Conservation (phyloP, 2,797 vertebrate species). For the Miopithecus talapoin region DNA sequence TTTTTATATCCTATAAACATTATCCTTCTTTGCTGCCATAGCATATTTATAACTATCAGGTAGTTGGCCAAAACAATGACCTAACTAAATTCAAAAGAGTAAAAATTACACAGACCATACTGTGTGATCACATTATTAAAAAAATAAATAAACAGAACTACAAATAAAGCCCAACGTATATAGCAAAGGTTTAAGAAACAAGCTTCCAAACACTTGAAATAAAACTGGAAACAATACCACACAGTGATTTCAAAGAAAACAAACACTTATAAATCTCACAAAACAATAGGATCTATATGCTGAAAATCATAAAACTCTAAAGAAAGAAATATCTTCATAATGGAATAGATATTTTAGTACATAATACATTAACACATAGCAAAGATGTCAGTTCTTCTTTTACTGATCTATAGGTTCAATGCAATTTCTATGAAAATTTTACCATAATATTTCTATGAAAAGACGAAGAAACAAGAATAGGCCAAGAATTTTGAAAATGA, state of each 20-base stretch:
- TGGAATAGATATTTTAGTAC: not conserved
- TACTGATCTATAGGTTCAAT: not conserved
- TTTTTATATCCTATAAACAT: not conserved
- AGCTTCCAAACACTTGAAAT: too few relatives aligned
- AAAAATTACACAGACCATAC: too few relatives aligned
- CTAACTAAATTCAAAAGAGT: too few relatives aligned
- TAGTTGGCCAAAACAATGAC: too few relatives aligned
- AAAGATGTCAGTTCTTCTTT: not conserved
- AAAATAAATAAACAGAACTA: too few relatives aligned
- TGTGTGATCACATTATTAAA: too few relatives aligned
- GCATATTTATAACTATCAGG: too few relatives aligned
- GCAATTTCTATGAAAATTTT: not conserved
- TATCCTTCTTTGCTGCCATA: too few relatives aligned
- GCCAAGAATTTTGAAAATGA: not conserved
- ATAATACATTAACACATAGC: not conserved
- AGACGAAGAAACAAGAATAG: not conserved
- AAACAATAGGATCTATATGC: not conserved
- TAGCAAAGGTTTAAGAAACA: too few relatives aligned
- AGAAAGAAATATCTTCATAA: not conserved
- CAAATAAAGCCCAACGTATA: too few relatives aligned
- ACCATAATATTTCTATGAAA: not conserved
- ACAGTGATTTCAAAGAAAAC: not conserved
- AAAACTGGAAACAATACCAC: too few relatives aligned
- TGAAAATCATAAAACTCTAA: not conserved
- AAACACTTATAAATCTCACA: not conserved